Evolutionary conservation across 2,888 invertebrate genomes (phyloP).

Genomic region (Megaustenia siamemsis): DNA sequence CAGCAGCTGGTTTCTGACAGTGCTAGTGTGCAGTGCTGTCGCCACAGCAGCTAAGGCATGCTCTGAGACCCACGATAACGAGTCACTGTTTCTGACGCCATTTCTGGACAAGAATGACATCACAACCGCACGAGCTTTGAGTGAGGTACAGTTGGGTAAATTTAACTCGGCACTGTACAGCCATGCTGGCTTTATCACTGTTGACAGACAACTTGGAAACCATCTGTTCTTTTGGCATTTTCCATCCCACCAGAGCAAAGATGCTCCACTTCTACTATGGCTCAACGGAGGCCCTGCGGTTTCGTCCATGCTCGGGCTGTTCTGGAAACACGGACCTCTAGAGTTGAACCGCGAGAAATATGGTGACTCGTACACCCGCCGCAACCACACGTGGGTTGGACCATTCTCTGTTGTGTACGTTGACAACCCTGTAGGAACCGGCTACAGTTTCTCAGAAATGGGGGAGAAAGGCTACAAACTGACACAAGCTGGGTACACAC

Average conservation of each 20-base stretch:
- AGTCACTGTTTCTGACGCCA: constrained; percentile 35
- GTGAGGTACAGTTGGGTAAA: constrained; percentile 16
- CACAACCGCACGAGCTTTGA: constrained; percentile 19
- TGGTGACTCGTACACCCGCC: not conserved
- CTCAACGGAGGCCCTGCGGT: constrained; percentile 81
- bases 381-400: constrained; percentile 45
- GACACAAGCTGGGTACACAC: constrained; percentile 41
- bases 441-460: constrained; percentile 90
- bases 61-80: not conserved
- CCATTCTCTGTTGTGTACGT: constrained; percentile 54
- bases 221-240: constrained; percentile 96
- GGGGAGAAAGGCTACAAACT: constrained; percentile 32
- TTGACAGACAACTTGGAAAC: constrained; percentile 87
- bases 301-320: constrained; percentile 55
- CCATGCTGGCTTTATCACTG: constrained; percentile 89
- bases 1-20: not conserved
- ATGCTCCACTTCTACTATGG: constrained; percentile 80
- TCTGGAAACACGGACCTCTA: constrained; percentile 54
- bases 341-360: constrained; percentile 9
- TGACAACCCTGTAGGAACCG: constrained; percentile 88
- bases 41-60: not conserved
- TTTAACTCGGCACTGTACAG: constrained; percentile 79
- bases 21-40: not conserved
- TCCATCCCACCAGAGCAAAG: constrained; percentile 83
- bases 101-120: constrained; percentile 11